phyloP scores from a whole-genome alignment of 2,888 invertebrate genomes.

The Pelosia muscerda region DNA sequence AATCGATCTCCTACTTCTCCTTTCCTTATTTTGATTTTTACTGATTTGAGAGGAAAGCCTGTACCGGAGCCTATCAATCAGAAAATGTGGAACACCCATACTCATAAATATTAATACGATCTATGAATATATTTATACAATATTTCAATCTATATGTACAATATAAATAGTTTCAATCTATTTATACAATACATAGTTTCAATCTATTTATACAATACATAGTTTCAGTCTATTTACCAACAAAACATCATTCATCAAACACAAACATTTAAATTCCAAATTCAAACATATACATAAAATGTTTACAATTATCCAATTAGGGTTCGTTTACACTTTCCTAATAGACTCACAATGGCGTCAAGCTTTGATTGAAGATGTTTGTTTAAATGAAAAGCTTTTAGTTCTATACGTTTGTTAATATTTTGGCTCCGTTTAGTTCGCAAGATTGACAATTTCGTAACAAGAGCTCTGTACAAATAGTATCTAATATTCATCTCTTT shows the following conservation, averaged over 20 bases:
- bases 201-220: not conserved
- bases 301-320: constrained; percentile 63
- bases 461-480: not conserved
- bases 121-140: no score
- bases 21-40: no score
- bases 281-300: constrained; percentile 32
- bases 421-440: constrained; percentile 29
- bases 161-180: not conserved
- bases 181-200: not conserved
- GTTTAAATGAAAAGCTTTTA: constrained; percentile 39
- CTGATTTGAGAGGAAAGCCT: no score
- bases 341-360: constrained; percentile 39
- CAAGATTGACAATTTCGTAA: not conserved
- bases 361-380: constrained; percentile 46
- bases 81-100: no score
- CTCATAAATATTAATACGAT: no score
- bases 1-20: no score
- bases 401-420: constrained; percentile 39
- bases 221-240: constrained; percentile 5
- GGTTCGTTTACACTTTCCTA: constrained; percentile 46
- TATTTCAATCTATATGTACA: not conserved
- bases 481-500: not conserved
- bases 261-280: constrained; percentile 20
- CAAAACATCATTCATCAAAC: constrained; percentile 17
- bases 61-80: no score